Percentiles rank a stretch among this genome's conserved stretches.
These are phyloP conservation scores for Pogonus chalceus DNA, from an alignment of 1,140 invertebrate genomes.

Conservation along the genomic window DNA sequence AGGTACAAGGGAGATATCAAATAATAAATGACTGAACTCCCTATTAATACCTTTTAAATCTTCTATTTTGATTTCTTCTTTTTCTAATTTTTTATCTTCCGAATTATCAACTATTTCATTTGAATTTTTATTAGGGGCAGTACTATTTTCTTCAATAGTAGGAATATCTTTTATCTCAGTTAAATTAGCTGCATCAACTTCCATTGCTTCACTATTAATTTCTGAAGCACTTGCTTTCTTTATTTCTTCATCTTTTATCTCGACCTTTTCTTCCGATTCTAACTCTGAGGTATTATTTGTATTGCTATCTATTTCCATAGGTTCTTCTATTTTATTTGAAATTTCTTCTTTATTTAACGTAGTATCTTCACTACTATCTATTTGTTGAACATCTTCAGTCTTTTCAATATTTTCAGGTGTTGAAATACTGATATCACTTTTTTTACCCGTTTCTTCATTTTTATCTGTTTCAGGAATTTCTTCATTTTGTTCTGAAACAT, in stretches of 20 bases:
- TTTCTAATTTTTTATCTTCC: slow-evolving; percentile 3
- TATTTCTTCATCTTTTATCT: slow-evolving; percentile 10
- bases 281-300: background rate
- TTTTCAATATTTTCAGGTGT: too few species aligned
- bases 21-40: too few species aligned
- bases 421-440: background rate
- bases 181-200: slow-evolving; percentile 6
- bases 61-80: slow-evolving; percentile 19
- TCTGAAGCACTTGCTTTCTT: slow-evolving; percentile 3
- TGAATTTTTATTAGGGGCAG: slow-evolving; percentile 4
- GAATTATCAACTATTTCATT: slow-evolving; percentile 9
- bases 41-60: slow-evolving; percentile 36
- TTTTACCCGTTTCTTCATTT: background rate
- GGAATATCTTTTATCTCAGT: background rate
- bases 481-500: background rate
- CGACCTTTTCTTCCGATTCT: background rate
- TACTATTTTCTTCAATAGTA: slow-evolving; percentile 10
- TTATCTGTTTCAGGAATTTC: background rate
- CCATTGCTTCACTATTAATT: too few species aligned
- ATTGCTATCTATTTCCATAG: background rate
- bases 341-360: background rate
- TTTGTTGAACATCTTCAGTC: too few species aligned
- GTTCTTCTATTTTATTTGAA: background rate
- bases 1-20: too few species aligned
- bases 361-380: background rate